A percentile compares a stretch with the other conserved stretches of the same genome.
Conservation (phyloP, 2,888 invertebrate species). For the Thecophora atra region DNA sequence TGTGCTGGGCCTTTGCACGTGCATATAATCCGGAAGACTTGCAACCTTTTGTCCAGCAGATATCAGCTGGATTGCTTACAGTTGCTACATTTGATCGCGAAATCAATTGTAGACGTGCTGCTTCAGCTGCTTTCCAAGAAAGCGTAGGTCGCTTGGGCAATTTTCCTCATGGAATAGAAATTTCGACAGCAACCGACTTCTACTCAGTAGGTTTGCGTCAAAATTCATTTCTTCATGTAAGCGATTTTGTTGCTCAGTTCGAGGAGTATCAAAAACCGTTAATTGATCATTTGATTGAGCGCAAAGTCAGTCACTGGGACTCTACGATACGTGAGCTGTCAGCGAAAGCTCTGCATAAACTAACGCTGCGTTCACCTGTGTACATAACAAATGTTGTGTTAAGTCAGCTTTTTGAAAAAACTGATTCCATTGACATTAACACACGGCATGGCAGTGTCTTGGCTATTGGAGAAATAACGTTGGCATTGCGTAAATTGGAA, state of each 20-base stretch:
- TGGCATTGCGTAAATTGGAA: conserved; percentile 72
- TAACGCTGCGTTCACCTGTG: conserved; percentile 75
- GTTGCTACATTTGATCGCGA: conserved; percentile 95
- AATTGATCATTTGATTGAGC: conserved; percentile 80
- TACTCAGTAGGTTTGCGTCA: conserved; percentile 88
- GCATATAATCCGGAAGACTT: conserved; percentile 89
- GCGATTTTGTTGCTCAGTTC: conserved; percentile 76
- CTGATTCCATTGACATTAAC: conserved; percentile 83
- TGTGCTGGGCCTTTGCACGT: conserved; percentile 97
- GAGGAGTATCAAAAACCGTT: conserved; percentile 82
- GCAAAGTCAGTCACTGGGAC: conserved; percentile 93
- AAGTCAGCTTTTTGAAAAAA: conserved; percentile 75
- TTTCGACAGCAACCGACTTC: conserved; percentile 93
- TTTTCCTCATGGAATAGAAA: conserved; percentile 97
- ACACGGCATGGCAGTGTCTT: conserved; percentile 87
- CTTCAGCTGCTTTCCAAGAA: conserved; percentile 98
- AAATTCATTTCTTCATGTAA: conserved; percentile 82
- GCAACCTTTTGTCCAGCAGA: conserved; percentile 79
- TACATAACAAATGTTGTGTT: conserved; percentile 78
- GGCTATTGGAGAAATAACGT: conserved; percentile 82
- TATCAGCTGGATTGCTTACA: conserved; percentile 87
- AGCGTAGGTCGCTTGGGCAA: conserved; percentile 98
- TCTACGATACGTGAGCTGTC: conserved; percentile 83
- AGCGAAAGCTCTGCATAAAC: conserved; percentile 75
- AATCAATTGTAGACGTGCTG: conserved; percentile 95